These are phyloP conservation scores for Deladenus siricidicola DNA, from an alignment of 2,888 invertebrate genomes.

Conservation along the genomic window DNA sequence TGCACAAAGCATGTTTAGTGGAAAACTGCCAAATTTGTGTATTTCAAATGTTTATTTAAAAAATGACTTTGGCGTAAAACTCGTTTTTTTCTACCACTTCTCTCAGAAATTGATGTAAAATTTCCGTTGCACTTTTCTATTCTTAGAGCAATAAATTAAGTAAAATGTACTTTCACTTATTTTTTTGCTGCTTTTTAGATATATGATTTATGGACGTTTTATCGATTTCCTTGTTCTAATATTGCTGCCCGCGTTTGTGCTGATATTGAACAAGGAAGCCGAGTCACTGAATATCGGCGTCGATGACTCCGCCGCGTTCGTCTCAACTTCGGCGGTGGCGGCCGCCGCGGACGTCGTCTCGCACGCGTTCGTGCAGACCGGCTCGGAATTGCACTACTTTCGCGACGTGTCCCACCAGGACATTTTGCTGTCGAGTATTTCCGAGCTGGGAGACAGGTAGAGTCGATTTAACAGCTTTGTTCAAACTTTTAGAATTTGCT, in stretches of 20 bases:
- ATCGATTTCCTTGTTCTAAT: neutral
- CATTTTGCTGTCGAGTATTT: constrained; percentile 5
- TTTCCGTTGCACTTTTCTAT: too few relatives aligned
- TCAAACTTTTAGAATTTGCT: neutral
- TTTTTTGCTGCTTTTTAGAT: too few relatives aligned
- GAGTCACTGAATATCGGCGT: neutral
- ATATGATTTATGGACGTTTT: neutral
- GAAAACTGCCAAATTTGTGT: too few relatives aligned
- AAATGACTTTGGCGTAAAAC: too few relatives aligned
- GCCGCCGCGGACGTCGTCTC: constrained; percentile 45
- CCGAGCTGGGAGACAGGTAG: constrained; percentile 2
- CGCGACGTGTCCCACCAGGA: constrained; percentile 56
- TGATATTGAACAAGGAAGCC: neutral
- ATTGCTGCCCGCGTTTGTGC: neutral
- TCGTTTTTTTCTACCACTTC: too few relatives aligned
- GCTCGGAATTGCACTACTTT: constrained; percentile 66
- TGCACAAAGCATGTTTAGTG: too few relatives aligned
- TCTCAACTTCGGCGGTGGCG: neutral
- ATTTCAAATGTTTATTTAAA: too few relatives aligned
- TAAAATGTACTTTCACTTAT: too few relatives aligned
- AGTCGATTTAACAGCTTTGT: neutral
- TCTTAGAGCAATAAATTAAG: too few relatives aligned
- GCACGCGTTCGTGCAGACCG: constrained; percentile 67
- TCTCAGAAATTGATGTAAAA: too few relatives aligned
- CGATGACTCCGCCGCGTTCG: neutral